Percentiles rank a stretch among this genome's conserved stretches.
phyloP scores from a whole-genome alignment of 2,797 vertebrate genomes.

The Anniella stebbinsi region DNA sequence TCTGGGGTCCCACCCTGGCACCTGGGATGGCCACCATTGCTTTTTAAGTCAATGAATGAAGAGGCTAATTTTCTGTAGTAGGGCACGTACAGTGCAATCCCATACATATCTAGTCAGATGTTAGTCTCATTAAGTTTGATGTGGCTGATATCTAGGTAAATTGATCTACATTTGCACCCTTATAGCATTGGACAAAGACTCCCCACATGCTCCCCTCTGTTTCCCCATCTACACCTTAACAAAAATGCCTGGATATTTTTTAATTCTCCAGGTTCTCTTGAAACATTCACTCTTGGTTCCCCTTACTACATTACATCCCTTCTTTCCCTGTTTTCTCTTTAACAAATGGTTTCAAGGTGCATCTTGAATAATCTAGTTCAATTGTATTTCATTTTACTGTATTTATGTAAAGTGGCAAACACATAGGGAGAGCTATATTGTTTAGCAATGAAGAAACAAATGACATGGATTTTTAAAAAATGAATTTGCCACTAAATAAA shows the following conservation, averaged over 20 bases:
- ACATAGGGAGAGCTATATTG: neutral
- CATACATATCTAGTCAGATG: too few species aligned
- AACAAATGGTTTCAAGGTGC: neutral
- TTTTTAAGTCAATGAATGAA: neutral
- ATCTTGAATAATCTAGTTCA: neutral
- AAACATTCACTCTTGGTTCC: neutral
- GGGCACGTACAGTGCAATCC: neutral
- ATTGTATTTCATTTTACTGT: neutral
- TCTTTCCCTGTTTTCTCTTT: neutral
- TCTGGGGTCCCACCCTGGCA: neutral
- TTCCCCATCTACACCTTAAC: neutral
- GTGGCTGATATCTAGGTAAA: neutral
- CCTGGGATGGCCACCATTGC: too few species aligned
- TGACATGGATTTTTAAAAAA: constrained; percentile 23
- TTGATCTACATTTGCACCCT: neutral
- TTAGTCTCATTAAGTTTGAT: too few species aligned
- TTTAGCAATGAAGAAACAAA: constrained; percentile 59
- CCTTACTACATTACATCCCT: neutral
- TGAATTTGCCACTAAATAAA: neutral
- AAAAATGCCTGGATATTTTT: neutral
- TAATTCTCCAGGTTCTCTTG: neutral
- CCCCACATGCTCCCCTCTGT: neutral
- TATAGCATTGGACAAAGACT: neutral
- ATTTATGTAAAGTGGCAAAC: neutral
- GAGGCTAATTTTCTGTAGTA: neutral